Evolutionary conservation across 2,888 invertebrate species (phyloP).

Genomic region (Lapara coniferarum): DNA sequence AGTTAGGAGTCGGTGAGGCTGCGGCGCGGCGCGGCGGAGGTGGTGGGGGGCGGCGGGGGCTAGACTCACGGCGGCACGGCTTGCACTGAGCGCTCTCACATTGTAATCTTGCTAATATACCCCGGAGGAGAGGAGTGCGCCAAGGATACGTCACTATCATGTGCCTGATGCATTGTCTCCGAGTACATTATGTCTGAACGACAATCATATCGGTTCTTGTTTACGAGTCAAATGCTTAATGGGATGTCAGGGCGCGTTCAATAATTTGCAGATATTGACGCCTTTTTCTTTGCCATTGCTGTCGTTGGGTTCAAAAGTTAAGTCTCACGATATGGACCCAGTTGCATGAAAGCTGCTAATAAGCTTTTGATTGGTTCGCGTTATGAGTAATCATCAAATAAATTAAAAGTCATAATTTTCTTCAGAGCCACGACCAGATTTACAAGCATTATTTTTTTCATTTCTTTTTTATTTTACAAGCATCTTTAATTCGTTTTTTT

Average conservation of each 20-base stretch:
- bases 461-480: too few species aligned
- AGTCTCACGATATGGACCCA: not conserved
- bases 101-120: slow-evolving; percentile 45
- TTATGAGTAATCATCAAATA: too few species aligned
- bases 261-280: not conserved
- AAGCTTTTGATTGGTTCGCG: not conserved
- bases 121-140: slow-evolving; percentile 30
- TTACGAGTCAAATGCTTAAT: not conserved
- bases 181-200: not conserved
- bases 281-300: not conserved
- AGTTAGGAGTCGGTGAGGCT: not conserved
- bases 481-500: too few species aligned
- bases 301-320: not conserved
- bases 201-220: not conserved
- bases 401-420: too few species aligned
- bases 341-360: not conserved
- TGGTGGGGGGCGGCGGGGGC: not conserved
- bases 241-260: not conserved
- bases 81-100: slow-evolving; percentile 38
- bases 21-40: not conserved
- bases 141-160: slow-evolving; percentile 34
- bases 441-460: too few species aligned
- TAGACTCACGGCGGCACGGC: slow-evolving; percentile 35
- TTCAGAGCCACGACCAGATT: too few species aligned
- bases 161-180: slow-evolving; percentile 2